Base-by-base conservation (phyloP, 2,797 vertebrate species). In the Allobates femoralis region DNA sequence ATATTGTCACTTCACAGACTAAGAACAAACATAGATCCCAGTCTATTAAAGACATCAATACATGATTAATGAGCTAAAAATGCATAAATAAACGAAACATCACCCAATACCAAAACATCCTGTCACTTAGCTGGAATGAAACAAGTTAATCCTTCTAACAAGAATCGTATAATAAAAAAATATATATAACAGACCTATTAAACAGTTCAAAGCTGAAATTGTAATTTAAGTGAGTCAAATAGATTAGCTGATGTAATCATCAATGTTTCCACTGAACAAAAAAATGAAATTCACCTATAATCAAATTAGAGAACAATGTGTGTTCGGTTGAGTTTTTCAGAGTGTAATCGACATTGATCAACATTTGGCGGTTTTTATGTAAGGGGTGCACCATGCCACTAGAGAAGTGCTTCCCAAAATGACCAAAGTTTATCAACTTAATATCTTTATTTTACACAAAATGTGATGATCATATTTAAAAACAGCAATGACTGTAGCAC, bases 1-100 rank as follows among this genome's bases (percentile, higher is more conserved):
- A 14, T 37, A 32, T 26, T 75, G 41, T 37, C 12, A 75, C 26
- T n/a, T 51, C 71, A 6, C 71, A 15, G 23, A 28, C 50, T 75
- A 15, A 79, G 32, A 5, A 62, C 2, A 26, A 79, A 46, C 62
- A n/a, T 60, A 79, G 34, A 62, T 62, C 41, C 56, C 32, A 79
- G 34, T 15, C 21, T 62, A 37, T 64, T 41, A 46, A 64, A 64
- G 58, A 26, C 23, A 80, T 50, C 2, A 21, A 28, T 18, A 0
- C 26, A 18, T 80, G 78, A 80, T 80, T 64, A 28, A 80, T 46
- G 37, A 37, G n/a, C 34, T 80, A 26, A 30, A 64, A 64, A 50
- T 16, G n/a, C 58, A 28, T 23, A 60, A n/a, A 21, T 55, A 60
- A 79, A 37, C 41, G 21, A 79, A 79, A 37, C 37, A 53, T 58